Evolutionary conservation across 35 echinoderm and acorn worm genomes (phyloP).

Genomic region (Apostichopus parvimensis): DNA sequence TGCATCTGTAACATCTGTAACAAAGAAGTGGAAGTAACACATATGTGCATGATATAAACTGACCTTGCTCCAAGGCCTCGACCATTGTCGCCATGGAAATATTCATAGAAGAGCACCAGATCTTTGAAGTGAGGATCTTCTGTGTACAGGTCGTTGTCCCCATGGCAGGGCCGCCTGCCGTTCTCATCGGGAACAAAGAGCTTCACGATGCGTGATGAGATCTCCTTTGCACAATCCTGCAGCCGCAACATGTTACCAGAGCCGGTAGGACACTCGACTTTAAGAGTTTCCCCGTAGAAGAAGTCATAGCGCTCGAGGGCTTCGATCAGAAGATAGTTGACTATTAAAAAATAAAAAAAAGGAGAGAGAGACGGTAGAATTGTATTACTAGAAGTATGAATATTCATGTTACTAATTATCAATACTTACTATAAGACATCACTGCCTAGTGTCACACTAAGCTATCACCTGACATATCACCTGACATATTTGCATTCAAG

Average conservation of each 20-base stretch:
- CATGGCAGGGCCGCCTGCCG: slow-evolving; percentile 89
- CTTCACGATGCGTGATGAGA: slow-evolving; percentile 72
- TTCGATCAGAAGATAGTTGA: slow-evolving; percentile 97
- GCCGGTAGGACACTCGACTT: slow-evolving; percentile 95
- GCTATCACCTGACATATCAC: too few species aligned
- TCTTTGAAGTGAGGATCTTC: slow-evolving; percentile 92
- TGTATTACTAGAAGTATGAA: too few species aligned
- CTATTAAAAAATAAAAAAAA: neutral
- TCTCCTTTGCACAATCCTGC: slow-evolving; percentile 87
- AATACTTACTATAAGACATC: too few species aligned
- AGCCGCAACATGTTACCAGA: slow-evolving; percentile 90
- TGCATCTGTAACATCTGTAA: neutral
- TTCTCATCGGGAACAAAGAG: slow-evolving; percentile 90
- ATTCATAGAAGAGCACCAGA: slow-evolving; percentile 96
- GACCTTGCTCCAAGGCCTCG: slow-evolving; percentile 94
- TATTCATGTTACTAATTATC: too few species aligned
- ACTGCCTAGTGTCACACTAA: too few species aligned
- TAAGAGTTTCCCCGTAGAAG: slow-evolving; percentile 90
- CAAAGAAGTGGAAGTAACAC: neutral
- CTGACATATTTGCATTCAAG: too few species aligned
- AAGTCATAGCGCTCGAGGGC: slow-evolving; percentile 95
- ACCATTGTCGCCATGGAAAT: slow-evolving; percentile 94
- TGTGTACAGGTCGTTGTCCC: slow-evolving; percentile 77
- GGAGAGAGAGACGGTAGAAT: too few species aligned
- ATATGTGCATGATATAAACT: neutral